These are phyloP conservation scores for Epinephelus malabaricus DNA, from an alignment of 2,797 vertebrate genomes.

Conservation along the genomic window DNA sequence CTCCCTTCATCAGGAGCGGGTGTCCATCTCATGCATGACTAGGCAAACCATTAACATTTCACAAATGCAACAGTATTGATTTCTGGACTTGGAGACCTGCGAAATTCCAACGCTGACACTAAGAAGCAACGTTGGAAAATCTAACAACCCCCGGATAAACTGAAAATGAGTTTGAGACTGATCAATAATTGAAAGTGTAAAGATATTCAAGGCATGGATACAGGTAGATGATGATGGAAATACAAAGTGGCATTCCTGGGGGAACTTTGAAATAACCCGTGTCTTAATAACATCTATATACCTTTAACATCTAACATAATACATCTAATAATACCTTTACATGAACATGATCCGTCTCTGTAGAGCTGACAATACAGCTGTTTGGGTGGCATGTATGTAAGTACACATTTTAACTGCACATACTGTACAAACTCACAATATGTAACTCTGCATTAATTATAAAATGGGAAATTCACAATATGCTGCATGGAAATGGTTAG, in stretches of 20 bases:
- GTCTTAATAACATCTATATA: conserved; percentile 18
- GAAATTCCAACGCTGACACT: neutral
- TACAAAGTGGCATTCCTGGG: conserved; percentile 5
- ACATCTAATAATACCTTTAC: conserved; percentile 4
- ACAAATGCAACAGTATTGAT: conserved; percentile 34
- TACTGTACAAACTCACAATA: conserved; percentile 30
- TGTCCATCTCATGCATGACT: conserved; percentile 3
- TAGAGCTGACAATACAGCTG: neutral
- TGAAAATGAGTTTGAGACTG: neutral
- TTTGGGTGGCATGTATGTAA: neutral
- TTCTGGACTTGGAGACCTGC: conserved; percentile 17
- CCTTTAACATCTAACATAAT: conserved; percentile 23
- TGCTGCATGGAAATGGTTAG: neutral
- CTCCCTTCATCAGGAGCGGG: neutral
- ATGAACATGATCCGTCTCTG: conserved; percentile 2
- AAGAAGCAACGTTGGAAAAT: neutral
- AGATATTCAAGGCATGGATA: neutral
- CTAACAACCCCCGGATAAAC: neutral
- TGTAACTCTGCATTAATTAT: conserved; percentile 14
- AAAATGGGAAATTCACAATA: conserved; percentile 12
- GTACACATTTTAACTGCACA: conserved; percentile 13
- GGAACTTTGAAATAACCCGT: neutral
- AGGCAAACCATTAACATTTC: conserved; percentile 28
- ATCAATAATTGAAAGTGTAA: neutral
- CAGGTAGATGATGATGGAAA: neutral